These are phyloP conservation scores for Heliconius hewitsoni DNA, from an alignment of 1,140 invertebrate genomes.

Conservation along the genomic window DNA sequence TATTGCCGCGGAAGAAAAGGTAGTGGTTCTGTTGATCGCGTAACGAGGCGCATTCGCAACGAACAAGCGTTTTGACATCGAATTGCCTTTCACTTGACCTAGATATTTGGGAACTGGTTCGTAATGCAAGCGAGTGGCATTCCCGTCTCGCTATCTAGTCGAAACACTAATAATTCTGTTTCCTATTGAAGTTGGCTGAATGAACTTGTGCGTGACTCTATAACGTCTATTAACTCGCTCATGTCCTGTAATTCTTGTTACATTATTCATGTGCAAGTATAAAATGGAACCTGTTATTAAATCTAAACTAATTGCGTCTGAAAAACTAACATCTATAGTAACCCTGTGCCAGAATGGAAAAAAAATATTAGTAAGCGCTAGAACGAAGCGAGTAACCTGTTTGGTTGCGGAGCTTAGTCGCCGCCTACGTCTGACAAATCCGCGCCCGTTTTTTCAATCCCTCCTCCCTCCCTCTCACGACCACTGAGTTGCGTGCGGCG, in stretches of 20 bases:
- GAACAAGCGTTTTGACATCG: conserved; percentile 60
- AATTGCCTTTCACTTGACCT: conserved; percentile 77
- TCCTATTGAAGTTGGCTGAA: conserved; percentile 23
- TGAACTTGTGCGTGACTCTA: conserved; percentile 21
- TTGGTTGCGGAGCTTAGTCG: conserved; percentile 58
- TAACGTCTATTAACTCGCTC: conserved; percentile 10
- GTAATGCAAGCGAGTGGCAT: conserved; percentile 60
- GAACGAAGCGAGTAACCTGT: conserved; percentile 69
- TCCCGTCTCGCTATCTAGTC: conserved; percentile 48
- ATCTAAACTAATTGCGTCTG: conserved; percentile 26
- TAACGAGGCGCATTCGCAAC: conserved; percentile 53
- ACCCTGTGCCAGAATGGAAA: conserved; percentile 59
- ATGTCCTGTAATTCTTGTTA: not conserved
- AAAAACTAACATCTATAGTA: conserved; percentile 45
- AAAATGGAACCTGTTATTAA: conserved; percentile 24
- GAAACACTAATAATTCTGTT: conserved; percentile 51
- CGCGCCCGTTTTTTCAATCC: conserved; percentile 60
- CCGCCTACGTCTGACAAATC: conserved; percentile 76
- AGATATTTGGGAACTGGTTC: conserved; percentile 78
- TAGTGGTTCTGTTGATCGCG: conserved; percentile 19
- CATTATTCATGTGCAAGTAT: conserved; percentile 25
- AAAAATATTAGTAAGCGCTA: conserved; percentile 65
- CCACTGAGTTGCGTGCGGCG: conserved; percentile 37
- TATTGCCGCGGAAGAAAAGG: conserved; percentile 27
- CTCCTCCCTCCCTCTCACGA: conserved; percentile 40